Evolutionary conservation across 2,797 vertebrate genomes (phyloP).

Genomic region (Hylomyscus alleni): DNA sequence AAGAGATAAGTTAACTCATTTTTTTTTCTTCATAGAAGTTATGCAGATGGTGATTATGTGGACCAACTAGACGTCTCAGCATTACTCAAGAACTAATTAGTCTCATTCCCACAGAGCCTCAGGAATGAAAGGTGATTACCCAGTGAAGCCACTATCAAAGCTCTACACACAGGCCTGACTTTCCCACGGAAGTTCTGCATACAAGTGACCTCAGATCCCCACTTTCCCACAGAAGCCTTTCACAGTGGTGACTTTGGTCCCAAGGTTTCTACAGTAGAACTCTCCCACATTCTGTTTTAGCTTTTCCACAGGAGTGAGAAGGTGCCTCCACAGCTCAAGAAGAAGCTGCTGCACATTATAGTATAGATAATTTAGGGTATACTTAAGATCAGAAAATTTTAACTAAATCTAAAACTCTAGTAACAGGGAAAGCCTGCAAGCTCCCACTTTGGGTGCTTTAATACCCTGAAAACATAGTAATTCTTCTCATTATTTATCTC

Average conservation of each 20-base stretch:
- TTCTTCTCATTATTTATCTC: constrained; percentile 52
- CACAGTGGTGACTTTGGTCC: not conserved
- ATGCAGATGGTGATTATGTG: not conserved
- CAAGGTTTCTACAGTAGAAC: not conserved
- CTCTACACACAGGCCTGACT: not conserved
- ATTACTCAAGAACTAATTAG: constrained; percentile 64
- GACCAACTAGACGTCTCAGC: not conserved
- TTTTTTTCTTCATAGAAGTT: constrained; percentile 68
- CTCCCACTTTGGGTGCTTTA: not conserved
- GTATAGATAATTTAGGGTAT: not conserved
- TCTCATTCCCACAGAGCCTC: constrained; percentile 58
- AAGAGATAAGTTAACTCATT: constrained; percentile 65
- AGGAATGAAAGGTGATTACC: constrained; percentile 1
- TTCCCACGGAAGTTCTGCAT: not conserved
- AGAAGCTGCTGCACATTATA: constrained; percentile 39
- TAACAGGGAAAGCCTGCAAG: not conserved
- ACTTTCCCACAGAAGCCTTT: not conserved
- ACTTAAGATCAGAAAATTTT: not conserved
- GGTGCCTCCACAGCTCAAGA: not conserved
- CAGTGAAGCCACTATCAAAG: constrained; percentile 12
- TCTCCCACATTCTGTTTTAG: not conserved
- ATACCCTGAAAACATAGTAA: constrained; percentile 51
- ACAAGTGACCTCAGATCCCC: not conserved
- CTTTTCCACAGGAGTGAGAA: not conserved
- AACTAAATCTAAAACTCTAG: not conserved